phyloP scores from a whole-genome alignment of 2,797 vertebrate genomes.

The Xiphophorus birchmanni region DNA sequence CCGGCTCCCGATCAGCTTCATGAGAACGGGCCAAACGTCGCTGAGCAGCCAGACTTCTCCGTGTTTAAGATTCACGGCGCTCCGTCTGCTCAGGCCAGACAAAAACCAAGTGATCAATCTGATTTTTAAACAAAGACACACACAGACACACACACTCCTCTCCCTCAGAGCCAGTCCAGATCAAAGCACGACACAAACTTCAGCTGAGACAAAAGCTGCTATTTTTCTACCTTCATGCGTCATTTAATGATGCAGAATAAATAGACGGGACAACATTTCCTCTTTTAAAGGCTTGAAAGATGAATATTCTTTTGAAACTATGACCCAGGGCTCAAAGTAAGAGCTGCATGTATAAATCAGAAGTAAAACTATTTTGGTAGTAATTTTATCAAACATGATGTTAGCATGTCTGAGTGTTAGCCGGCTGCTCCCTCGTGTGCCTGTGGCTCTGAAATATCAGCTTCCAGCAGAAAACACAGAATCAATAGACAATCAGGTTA shows the following conservation, averaged over 20 bases:
- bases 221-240: conserved; percentile 12
- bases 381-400: background rate
- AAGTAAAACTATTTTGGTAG: background rate
- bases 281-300: conserved; percentile 31
- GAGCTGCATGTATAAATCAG: background rate
- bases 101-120: conserved; percentile 58
- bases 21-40: conserved; percentile 34
- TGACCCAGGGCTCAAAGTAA: conserved; percentile 46
- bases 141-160: conserved; percentile 15
- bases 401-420: too few species aligned
- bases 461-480: conserved; percentile 44
- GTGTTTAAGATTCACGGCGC: conserved; percentile 43
- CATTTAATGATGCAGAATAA: conserved; percentile 55
- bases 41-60: conserved; percentile 30
- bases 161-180: conserved; percentile 30
- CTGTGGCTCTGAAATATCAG: conserved; percentile 28
- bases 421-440: background rate
- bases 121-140: conserved; percentile 56
- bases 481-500: conserved; percentile 72
- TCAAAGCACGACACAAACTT: conserved; percentile 48
- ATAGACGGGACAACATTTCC: conserved; percentile 41
- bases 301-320: conserved; percentile 43
- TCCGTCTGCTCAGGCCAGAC: conserved; percentile 18
- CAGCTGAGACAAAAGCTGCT: conserved; percentile 47
- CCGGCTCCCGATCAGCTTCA: conserved; percentile 37